Base-by-base conservation (phyloP, 2,113 vertebrate species). In the Argyrosomus japonicus region DNA sequence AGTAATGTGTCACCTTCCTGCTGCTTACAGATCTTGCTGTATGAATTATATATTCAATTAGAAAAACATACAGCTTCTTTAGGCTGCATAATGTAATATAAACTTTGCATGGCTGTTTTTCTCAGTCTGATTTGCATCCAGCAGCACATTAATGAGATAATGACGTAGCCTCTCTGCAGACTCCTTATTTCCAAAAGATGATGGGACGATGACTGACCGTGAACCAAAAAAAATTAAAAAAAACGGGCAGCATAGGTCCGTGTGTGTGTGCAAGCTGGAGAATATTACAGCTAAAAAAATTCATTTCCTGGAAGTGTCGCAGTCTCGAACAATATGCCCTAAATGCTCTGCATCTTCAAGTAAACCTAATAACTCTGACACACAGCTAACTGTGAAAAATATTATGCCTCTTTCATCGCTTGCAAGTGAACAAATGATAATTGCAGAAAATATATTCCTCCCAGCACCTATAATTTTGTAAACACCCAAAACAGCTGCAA, bases 341-440 rank as follows among this genome's bases (percentile, higher is more conserved):
- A 89, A 93, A 90, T 73, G 86, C 88, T 70, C 61, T 19, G 80
- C 84, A 83, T 87, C 82, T 75, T 88, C 83, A 81, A 83, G 83
- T 78, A 89, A 87, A 91, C 87, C 79, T 82, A 88, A 91, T 90
- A 91, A 91, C 77, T 75, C 70, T 83, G 84, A 82, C 82, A 76
- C 80, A 73, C 87, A 17, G 75, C 88, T 81, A 88, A 89, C 82
- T 73, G 85, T 86, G 83, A 90, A 72, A 87, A 88, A 92, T 88
- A 76, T 81, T 83, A 80, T 58, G 77, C 72, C 86, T 74, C 84
- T 79, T 88, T 91, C 75, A 83, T 82, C 70, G 71, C 78, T 68
- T 13, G 72, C 84, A 62, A 86, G 77, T 71, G 87, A 87, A 84
- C 78, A 89, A 91, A 93, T 83, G 84, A 83, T 91, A 91, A 92